Conservation (phyloP, 2,797 vertebrate genomes). For the Muscicapa comitata region DNA sequence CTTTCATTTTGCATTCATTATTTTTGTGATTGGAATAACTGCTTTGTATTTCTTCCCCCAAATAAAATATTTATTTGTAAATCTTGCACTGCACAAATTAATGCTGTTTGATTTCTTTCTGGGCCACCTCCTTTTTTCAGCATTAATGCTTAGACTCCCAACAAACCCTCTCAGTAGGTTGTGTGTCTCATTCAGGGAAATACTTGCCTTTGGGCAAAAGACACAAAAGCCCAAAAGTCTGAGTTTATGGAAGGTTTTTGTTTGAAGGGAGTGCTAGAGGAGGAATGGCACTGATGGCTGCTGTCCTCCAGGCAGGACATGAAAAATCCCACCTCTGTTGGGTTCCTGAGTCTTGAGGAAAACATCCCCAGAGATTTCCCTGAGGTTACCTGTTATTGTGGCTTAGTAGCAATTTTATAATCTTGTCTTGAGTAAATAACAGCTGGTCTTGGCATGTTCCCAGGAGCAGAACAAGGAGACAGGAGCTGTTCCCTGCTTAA, state of each 20-base stretch:
- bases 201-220: neutral
- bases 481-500: neutral
- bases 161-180: neutral
- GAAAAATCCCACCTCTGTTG: neutral
- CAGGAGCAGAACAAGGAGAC: conserved; percentile 1
- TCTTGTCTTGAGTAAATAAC: conserved; percentile 39
- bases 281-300: neutral
- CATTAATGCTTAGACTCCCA: neutral
- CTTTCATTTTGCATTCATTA: conserved; percentile 63
- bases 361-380: neutral
- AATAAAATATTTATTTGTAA: conserved; percentile 70
- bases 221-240: neutral
- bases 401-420: conserved; percentile 2
- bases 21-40: conserved; percentile 43
- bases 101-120: conserved; percentile 5
- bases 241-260: neutral
- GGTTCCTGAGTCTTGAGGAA: neutral
- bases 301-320: neutral
- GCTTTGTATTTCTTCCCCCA: conserved; percentile 31
- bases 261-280: neutral
- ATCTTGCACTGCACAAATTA: conserved; percentile 16
- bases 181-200: neutral
- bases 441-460: neutral
- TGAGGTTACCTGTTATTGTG: neutral
- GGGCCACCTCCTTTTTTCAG: neutral